phyloP scores from a whole-genome alignment of 2,797 vertebrate genomes.

The Tokudaia muenninki region DNA sequence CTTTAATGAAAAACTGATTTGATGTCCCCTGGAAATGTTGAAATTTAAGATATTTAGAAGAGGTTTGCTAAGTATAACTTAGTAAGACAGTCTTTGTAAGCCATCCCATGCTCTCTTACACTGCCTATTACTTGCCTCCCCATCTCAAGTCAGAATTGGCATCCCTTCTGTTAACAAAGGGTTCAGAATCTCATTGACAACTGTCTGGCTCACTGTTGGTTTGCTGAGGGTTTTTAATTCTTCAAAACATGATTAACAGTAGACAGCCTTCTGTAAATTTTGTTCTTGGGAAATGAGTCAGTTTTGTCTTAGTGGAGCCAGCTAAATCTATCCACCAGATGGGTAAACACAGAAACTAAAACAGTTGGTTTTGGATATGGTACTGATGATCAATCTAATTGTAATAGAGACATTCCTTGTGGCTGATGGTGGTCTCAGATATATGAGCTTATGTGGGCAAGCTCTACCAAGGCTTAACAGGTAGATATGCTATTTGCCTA shows the following conservation, averaged over 20 bases:
- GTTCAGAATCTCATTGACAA: background rate
- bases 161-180: background rate
- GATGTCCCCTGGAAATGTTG: background rate
- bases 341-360: background rate
- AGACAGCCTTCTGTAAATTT: conserved; percentile 18
- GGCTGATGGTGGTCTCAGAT: conserved; percentile 25
- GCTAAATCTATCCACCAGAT: background rate
- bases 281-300: background rate
- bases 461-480: background rate
- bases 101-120: fast-evolving
- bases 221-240: background rate
- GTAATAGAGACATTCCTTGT: background rate
- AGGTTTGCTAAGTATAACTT: background rate
- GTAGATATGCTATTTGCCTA: background rate
- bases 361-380: background rate
- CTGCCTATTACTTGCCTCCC: background rate
- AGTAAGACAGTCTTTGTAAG: background rate
- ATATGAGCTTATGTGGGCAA: background rate
- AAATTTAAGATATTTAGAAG: background rate
- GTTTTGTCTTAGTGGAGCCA: background rate
- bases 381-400: conserved; percentile 29
- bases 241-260: background rate
- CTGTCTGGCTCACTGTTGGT: background rate
- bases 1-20: background rate
- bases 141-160: background rate